Evolutionary conservation across 2,113 vertebrate genomes (phyloP).

Genomic region (Cathartes aura): DNA sequence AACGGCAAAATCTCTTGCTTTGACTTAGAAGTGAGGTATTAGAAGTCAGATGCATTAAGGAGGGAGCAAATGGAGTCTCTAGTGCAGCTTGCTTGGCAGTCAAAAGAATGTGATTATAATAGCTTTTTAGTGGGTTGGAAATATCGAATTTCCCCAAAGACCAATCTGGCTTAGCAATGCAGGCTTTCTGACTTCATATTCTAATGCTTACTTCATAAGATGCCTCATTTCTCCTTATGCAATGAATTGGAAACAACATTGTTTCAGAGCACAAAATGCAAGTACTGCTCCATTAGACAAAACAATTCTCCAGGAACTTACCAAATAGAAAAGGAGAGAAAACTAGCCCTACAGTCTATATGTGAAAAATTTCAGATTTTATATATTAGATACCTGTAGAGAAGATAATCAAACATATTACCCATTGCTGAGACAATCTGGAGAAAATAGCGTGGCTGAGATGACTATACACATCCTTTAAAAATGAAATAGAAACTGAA

Average conservation of each 20-base stretch:
- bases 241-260: slow-evolving; percentile 15
- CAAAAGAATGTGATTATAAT: not conserved
- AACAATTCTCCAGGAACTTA: slow-evolving; percentile 1
- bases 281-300: not conserved
- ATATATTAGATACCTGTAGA: not conserved
- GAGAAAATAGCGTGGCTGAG: not conserved
- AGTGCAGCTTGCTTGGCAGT: not conserved
- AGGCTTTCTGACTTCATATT: not conserved
- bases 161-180: not conserved
- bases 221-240: slow-evolving; percentile 20
- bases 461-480: not conserved
- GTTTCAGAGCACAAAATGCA: not conserved
- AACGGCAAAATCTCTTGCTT: not conserved
- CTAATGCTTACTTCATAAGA: slow-evolving; percentile 8
- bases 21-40: not conserved
- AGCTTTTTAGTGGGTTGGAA: slow-evolving; percentile 16
- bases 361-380: not conserved
- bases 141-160: not conserved
- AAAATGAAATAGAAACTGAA: not conserved
- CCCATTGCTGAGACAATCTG: not conserved
- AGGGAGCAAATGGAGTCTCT: not conserved
- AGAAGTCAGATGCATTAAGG: not conserved
- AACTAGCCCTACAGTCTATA: not conserved
- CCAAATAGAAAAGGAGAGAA: not conserved
- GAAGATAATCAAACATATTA: not conserved